Conservation (phyloP, 92 coral and sea anemone genomes). For the Palythoa grandis region DNA sequence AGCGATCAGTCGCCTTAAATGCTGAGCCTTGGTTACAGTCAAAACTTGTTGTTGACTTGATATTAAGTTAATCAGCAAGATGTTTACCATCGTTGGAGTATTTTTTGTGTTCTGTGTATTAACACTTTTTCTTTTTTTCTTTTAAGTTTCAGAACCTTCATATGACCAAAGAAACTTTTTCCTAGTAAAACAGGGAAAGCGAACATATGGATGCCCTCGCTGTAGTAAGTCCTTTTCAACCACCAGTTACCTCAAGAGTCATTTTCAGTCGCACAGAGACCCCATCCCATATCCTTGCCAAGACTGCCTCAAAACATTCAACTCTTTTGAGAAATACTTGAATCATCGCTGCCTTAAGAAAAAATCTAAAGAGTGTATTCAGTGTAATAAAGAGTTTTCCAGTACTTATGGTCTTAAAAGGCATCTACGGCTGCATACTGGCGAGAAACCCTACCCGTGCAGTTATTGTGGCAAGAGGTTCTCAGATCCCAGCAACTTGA, state of each 20-base stretch:
- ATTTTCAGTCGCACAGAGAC: not conserved
- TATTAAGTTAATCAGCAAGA: not conserved
- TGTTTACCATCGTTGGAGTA: not conserved
- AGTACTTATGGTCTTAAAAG: not conserved
- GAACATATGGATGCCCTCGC: not conserved
- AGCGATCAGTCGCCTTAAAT: too few relatives aligned
- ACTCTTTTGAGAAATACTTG: slow-evolving; percentile 9
- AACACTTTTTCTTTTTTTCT: not conserved
- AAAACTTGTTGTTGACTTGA: not conserved
- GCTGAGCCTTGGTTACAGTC: too few relatives aligned
- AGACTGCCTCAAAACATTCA: slow-evolving; percentile 10
- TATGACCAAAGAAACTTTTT: slow-evolving; percentile 1
- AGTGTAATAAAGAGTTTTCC: not conserved
- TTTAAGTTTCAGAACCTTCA: not conserved
- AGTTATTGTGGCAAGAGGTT: slow-evolving; percentile 13
- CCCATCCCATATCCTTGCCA: slow-evolving; percentile 6
- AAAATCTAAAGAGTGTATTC: slow-evolving; percentile 11
- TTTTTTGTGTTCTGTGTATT: too few relatives aligned
- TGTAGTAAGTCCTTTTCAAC: not conserved
- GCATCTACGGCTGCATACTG: slow-evolving; percentile 16
- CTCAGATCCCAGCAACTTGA: slow-evolving; percentile 22
- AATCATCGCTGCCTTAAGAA: not conserved
- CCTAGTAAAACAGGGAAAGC: slow-evolving; percentile 1
- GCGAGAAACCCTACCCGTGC: slow-evolving; percentile 21
- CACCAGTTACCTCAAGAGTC: slow-evolving; percentile 8